Evolutionary conservation across 2,113 vertebrate genomes (phyloP).

Genomic region (Microcebus ravelobensis): DNA sequence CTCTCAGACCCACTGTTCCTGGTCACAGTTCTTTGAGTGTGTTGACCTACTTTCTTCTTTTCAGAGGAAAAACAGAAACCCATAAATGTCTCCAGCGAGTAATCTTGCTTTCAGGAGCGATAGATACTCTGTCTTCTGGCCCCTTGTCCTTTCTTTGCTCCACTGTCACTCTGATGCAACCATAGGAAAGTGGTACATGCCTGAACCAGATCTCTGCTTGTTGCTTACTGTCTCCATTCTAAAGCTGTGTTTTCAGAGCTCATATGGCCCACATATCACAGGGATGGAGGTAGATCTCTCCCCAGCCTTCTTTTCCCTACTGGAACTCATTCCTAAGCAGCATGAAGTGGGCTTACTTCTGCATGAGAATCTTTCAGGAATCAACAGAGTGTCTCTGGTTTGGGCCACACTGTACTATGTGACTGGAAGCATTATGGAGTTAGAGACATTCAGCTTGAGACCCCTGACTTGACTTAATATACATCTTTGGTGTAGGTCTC

Average conservation of each 20-base stretch:
- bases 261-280: not conserved
- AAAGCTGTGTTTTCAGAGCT: not conserved
- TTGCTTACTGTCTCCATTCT: not conserved
- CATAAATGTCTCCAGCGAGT: slow-evolving; percentile 28
- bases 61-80: slow-evolving; percentile 55
- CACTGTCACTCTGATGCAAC: not conserved
- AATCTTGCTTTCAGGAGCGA: slow-evolving; percentile 33
- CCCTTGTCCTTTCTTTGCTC: not conserved
- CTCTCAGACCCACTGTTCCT: slow-evolving; percentile 66
- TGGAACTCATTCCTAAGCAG: not conserved
- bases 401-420: not conserved
- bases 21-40: slow-evolving; percentile 77
- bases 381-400: slow-evolving; percentile 37
- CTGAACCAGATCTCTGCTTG: not conserved
- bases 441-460: not conserved
- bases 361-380: not conserved
- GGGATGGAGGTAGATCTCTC: not conserved
- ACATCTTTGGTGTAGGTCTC: not conserved
- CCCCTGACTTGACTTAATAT: not conserved
- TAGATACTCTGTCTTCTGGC: slow-evolving; percentile 7
- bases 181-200: not conserved
- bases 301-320: not conserved
- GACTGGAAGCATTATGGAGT: not conserved
- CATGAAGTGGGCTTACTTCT: not conserved
- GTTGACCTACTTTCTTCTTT: slow-evolving; percentile 82